Evolutionary conservation across 2,797 vertebrate genomes (phyloP).

Genomic region (Syngnathus acus): DNA sequence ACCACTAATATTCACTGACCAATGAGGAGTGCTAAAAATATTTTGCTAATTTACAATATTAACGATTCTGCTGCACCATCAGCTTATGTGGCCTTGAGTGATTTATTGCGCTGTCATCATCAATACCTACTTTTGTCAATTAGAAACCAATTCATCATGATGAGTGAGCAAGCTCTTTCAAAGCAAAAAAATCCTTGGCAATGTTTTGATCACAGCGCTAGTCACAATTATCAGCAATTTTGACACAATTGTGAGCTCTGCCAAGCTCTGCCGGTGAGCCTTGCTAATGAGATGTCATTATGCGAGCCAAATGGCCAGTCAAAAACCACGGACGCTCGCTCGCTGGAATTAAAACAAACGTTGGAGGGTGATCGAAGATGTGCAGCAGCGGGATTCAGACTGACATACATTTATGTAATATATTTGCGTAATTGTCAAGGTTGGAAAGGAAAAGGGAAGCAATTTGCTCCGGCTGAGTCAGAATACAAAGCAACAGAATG

Average conservation of each 20-base stretch:
- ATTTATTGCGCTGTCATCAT: slow-evolving; percentile 19
- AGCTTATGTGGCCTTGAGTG: neutral
- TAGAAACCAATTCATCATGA: slow-evolving; percentile 29
- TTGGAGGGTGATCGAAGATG: neutral
- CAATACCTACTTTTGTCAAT: slow-evolving; percentile 21
- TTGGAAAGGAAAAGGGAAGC: slow-evolving; percentile 16
- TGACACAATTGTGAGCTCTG: slow-evolving; percentile 29
- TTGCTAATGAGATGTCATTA: slow-evolving; percentile 27
- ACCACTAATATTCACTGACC: neutral
- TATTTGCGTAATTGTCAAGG: slow-evolving; percentile 18
- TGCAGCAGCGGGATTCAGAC: slow-evolving; percentile 3
- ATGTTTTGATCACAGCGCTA: neutral
- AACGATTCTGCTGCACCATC: neutral
- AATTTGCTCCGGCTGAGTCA: slow-evolving; percentile 35
- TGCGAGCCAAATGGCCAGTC: slow-evolving; percentile 19
- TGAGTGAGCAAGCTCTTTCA: slow-evolving; percentile 13
- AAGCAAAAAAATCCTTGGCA: slow-evolving; percentile 19
- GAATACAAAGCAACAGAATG: slow-evolving; percentile 30
- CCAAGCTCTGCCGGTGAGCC: slow-evolving; percentile 19
- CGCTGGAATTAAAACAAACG: neutral
- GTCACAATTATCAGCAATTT: slow-evolving; percentile 28
- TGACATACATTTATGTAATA: slow-evolving; percentile 20
- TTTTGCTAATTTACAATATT: neutral
- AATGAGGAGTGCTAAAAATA: neutral
- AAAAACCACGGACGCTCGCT: slow-evolving; percentile 8